Conservation (phyloP, 2,888 invertebrate genomes). For the Heteromurus nitidus region DNA sequence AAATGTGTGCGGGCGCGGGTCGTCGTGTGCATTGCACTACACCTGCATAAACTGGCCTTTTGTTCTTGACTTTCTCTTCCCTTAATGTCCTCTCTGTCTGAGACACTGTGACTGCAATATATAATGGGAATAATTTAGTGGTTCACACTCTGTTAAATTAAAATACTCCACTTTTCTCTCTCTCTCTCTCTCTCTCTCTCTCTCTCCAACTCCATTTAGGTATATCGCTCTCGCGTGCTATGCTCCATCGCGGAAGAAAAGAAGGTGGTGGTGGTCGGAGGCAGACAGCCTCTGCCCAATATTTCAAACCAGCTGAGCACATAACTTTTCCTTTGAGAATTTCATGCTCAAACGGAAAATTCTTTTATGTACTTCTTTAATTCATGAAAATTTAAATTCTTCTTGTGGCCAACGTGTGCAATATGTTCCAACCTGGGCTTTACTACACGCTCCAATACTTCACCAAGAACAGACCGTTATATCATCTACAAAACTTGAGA, state of each 20-base stretch:
- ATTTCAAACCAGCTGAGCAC: constrained; percentile 53
- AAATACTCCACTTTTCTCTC: constrained; percentile 39
- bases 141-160: constrained; percentile 63
- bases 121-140: constrained; percentile 62
- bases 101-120: constrained; percentile 46
- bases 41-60: constrained; percentile 24
- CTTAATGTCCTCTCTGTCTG: constrained; percentile 46
- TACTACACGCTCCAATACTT: no score
- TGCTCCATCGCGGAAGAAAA: not conserved
- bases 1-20: no score
- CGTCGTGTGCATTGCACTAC: not conserved
- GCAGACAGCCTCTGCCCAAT: constrained; percentile 27
- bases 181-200: constrained; percentile 3
- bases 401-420: constrained; percentile 38
- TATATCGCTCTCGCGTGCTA: not conserved
- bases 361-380: constrained; percentile 53
- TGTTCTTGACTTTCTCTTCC: constrained; percentile 41
- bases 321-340: constrained; percentile 55
- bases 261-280: constrained; percentile 8
- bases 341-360: constrained; percentile 37
- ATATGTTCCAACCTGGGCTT: no score
- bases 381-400: constrained; percentile 60
- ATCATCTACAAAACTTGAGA: no score
- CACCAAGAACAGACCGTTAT: no score
- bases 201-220: not conserved